Evolutionary conservation across 2,113 vertebrate species (phyloP), one percentile per base, ranked within the genome.

Genomic region (Pimephales promelas): DNA sequence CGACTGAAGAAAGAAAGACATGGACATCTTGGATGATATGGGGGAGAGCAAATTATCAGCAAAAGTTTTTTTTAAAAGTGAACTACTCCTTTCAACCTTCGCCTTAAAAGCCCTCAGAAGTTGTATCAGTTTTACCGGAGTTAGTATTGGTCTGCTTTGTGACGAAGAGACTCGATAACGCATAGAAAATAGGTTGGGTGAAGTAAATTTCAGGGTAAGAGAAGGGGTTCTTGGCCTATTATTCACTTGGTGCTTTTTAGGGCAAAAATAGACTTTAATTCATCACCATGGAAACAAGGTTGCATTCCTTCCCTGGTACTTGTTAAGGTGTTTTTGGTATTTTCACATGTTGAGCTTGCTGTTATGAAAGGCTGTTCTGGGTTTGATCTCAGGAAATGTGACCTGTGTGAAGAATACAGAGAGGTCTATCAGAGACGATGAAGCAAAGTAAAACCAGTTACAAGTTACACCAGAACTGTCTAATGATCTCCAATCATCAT

Each of bases 211-310:
- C 36, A 45, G 36, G 36, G 43, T 49, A 59, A 14, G 62, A 79
- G 14, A 4, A 57, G 64, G 57, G 68, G n/a, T 82, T 45, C 20
- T 10, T 54, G 64, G 54, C 62, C 70, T 71, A 43, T 10, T 72
- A 40, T 72, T 87, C 75, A 56, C 62, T 66, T 84, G 24, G 34
- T 78, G 5, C 24, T 77, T 57, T 75, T 84, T 57, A 43, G 62
- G 34, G 54, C 74, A 78, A 64, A 66, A 78, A 56, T 84, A 56
- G 34, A 43, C 49, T 70, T 84, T 70, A 77, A 76, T 56, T 56
- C 52, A 76, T 84, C 62, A 56, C 82, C 73, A 84, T 84, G 73
- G 74, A 84, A 84, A 84, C 82, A 68, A 64, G 49, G 24, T 16
- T 43, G 59, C 45, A 45, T 84, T 84, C 40, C 7, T 84, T 56